Evolutionary conservation across 2,797 vertebrate genomes (phyloP).

Genomic region (Ctenopoma kingsleyae): DNA sequence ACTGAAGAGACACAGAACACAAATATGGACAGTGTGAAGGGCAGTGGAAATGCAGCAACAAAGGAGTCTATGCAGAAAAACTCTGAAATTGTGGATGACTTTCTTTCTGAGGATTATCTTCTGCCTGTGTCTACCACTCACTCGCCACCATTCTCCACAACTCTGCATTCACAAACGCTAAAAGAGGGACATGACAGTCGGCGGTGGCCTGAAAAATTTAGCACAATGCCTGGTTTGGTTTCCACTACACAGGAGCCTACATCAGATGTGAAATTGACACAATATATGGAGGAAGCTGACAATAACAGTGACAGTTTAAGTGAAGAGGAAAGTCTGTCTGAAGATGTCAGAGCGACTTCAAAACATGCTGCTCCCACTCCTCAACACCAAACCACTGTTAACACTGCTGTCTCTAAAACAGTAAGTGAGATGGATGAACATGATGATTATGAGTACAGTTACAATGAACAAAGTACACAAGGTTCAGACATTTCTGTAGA

Average conservation of each 20-base stretch:
- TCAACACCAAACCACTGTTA: constrained; percentile 8
- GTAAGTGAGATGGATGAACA: neutral
- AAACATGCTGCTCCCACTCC: constrained; percentile 16
- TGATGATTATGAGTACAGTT: constrained; percentile 36
- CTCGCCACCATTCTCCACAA: constrained; percentile 37
- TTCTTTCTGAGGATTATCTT: constrained; percentile 82
- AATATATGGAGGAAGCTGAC: constrained; percentile 33
- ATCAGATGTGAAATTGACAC: constrained; percentile 36
- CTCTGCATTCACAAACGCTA: constrained; percentile 40
- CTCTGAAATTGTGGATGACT: constrained; percentile 56
- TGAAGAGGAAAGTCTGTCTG: constrained; percentile 8
- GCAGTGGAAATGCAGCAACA: neutral
- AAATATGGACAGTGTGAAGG: neutral
- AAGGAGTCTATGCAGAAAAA: constrained; percentile 30
- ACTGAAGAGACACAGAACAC: constrained; percentile 29
- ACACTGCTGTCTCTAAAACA: neutral
- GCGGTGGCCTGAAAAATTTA: constrained; percentile 39
- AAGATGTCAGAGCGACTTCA: constrained; percentile 12
- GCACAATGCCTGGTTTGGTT: constrained; percentile 32
- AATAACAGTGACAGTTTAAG: neutral
- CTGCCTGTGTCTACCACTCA: constrained; percentile 75
- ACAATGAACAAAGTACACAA: constrained; percentile 18
- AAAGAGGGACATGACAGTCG: constrained; percentile 28
- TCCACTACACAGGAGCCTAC: constrained; percentile 37
- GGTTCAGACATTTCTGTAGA: constrained; percentile 29